phyloP scores from a whole-genome alignment of 2,797 vertebrate genomes.

The Chelonia mydas region DNA sequence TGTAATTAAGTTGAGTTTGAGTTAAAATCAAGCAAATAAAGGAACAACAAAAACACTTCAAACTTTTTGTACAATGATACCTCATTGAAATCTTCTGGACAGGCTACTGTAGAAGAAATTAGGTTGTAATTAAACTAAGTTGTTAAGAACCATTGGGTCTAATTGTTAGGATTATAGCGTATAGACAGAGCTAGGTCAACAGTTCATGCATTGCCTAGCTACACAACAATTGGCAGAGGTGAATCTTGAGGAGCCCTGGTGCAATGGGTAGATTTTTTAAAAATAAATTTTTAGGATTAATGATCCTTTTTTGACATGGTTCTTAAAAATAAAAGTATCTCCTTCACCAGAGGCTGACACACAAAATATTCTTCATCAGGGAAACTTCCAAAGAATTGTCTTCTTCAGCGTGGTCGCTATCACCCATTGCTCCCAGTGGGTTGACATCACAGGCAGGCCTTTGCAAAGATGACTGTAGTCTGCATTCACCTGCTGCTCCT shows the following conservation, averaged over 20 bases:
- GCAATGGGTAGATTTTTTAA: not conserved
- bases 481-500: slow-evolving; percentile 9
- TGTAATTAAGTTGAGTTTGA: slow-evolving; percentile 59
- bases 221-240: not conserved
- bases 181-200: not conserved
- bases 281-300: not conserved
- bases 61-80: slow-evolving; percentile 25
- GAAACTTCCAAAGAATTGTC: not conserved
- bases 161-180: not conserved
- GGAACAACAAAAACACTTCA: slow-evolving; percentile 46
- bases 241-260: not conserved
- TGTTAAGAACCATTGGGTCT: slow-evolving; percentile 52
- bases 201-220: not conserved
- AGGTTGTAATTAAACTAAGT: slow-evolving; percentile 33
- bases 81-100: slow-evolving; percentile 54
- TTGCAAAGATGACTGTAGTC: not conserved
- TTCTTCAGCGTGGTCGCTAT: not conserved
- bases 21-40: slow-evolving; percentile 52
- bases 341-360: not conserved
- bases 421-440: accelerated
- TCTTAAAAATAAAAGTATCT: accelerated
- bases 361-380: accelerated
- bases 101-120: slow-evolving; percentile 38
- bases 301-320: not conserved
- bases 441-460: not conserved